Base-by-base conservation (phyloP, 2,797 vertebrate genomes). In the Chaunax sp. region DNA sequence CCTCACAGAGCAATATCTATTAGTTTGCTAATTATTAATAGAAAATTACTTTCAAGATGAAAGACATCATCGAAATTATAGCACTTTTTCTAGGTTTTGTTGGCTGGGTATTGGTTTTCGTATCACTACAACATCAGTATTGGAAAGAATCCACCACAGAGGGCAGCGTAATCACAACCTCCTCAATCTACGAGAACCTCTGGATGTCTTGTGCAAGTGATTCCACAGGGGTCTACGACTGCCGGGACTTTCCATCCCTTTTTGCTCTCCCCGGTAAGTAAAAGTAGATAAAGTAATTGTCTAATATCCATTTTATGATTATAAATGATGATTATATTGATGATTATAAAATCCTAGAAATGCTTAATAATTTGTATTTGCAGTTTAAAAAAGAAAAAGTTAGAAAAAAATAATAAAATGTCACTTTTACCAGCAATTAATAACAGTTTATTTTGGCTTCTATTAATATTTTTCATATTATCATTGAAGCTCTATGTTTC, bases 161-260 rank as follows among this genome's bases (percentile, higher is more conserved):
- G 0, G 96, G 95, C 45, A 96, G 89, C 6, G 95, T 96, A 11
- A 97, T 98, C 77, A 89, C 92, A 69, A 96, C 96, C 41, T 96
- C 94, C 51, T 92, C 94, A 45, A 78, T 98, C 84, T 98, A 94
- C 67, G 96, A 96, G 85, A 97, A 97, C 85, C 94, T 98, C 18
- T 98, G 96, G 96, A 94, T 94, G 87, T 96, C 95, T 69, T 97
- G 96, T 81, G 96, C 96, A 1, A 95, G 93, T 22, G 96, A 98
- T 73, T 96, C 96, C 35, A 85, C 94, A 0, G 96, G 95, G 15
- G 85, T 93, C 56, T 95, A 91, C 69, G 94, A 95, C 92, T 98
- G 96, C 79, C 80, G 94, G 15, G 92, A 96, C 11, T 98, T 97
- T 84, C 95, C 93, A 35, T 96, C 96, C 1, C 84, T 98, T 80